A percentile compares a stretch with the other conserved stretches of the same genome.
These are phyloP conservation scores for Porites rus DNA, from an alignment of 92 coral and sea anemone species.

Conservation along the genomic window DNA sequence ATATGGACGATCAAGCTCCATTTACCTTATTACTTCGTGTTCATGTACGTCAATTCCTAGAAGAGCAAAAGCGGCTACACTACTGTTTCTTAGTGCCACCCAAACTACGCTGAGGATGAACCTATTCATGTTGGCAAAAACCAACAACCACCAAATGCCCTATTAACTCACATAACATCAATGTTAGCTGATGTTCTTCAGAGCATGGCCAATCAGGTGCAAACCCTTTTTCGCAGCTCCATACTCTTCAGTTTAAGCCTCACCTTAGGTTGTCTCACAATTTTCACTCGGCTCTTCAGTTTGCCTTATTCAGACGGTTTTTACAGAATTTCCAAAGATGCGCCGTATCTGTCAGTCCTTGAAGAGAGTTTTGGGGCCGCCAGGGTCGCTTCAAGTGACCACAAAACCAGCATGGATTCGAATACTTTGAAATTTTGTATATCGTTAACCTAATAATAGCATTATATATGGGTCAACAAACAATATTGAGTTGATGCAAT, in stretches of 20 bases:
- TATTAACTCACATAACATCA: no score
- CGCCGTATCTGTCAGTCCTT: neutral
- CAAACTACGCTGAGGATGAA: no score
- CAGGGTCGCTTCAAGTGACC: neutral
- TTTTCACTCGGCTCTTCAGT: neutral
- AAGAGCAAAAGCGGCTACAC: no score
- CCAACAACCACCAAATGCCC: no score
- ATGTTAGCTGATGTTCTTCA: no score
- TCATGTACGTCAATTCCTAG: no score
- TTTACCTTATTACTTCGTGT: no score
- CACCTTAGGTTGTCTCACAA: neutral
- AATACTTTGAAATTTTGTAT: neutral
- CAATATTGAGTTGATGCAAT: neutral
- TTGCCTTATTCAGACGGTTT: neutral
- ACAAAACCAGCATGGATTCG: conserved; percentile 16
- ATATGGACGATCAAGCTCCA: no score
- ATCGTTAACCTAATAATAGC: conserved; percentile 3
- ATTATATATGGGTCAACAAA: conserved; percentile 1
- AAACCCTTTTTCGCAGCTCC: no score
- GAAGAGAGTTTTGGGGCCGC: neutral
- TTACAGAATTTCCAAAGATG: neutral
- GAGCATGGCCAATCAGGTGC: no score
- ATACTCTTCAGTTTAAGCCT: neutral
- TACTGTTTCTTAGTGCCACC: no score
- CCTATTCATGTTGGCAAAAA: no score